These are phyloP conservation scores for Cliona cf. orientalis DNA, from an alignment of 37 sponge, comb jelly and placozoan species.

Conservation along the genomic window DNA sequence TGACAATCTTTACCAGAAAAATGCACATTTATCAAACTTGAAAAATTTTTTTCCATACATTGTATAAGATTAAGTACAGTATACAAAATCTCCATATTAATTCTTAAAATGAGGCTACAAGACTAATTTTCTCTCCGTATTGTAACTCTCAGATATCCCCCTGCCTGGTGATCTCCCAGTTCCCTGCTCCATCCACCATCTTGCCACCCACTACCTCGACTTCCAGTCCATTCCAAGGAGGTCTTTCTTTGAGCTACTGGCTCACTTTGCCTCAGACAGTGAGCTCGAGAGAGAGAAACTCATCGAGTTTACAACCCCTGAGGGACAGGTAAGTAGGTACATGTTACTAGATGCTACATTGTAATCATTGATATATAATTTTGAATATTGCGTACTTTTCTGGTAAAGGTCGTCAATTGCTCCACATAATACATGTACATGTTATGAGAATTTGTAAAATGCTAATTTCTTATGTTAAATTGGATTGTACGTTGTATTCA, in stretches of 20 bases:
- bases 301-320: slow-evolving; percentile 80
- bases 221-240: slow-evolving; percentile 83
- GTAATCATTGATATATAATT: neutral
- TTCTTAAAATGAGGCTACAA: too few relatives aligned
- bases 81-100: too few relatives aligned
- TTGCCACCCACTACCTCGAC: slow-evolving; percentile 81
- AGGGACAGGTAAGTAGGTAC: slow-evolving; percentile 82
- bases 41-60: too few relatives aligned
- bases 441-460: too few relatives aligned
- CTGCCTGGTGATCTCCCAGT: slow-evolving; percentile 44
- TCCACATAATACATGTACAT: too few relatives aligned
- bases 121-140: too few relatives aligned
- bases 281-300: slow-evolving; percentile 95
- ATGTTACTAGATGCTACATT: too few relatives aligned
- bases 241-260: slow-evolving; percentile 90
- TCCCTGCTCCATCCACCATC: slow-evolving; percentile 61
- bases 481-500: neutral
- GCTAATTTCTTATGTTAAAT: neutral
- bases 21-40: too few relatives aligned
- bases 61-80: too few relatives aligned
- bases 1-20: too few relatives aligned
- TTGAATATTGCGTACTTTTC: neutral
- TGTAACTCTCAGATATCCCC: slow-evolving; percentile 41
- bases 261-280: slow-evolving; percentile 69
- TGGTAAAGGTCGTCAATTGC: too few relatives aligned